Evolutionary conservation across 2,888 invertebrate genomes (phyloP), one percentile per base, ranked within the genome.

Genomic region (Drosophila engyochracea): DNA sequence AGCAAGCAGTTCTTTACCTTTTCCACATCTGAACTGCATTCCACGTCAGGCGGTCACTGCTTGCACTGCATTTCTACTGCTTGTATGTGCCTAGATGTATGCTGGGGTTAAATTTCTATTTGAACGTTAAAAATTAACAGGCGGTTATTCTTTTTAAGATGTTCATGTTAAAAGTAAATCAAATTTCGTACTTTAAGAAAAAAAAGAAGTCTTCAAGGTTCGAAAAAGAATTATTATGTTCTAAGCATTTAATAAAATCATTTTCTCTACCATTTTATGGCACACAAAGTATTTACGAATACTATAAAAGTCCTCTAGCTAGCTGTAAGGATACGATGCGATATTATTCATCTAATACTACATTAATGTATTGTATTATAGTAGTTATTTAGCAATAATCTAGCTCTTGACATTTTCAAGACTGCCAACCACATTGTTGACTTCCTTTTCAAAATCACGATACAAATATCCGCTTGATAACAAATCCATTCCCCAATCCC

Each of bases 381-480:
- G 6, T 7, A 47, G 1, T 7, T 33, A 10, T 3, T 35, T 35
- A 10, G 5, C 3, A 25, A 22, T 22, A 54, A 5, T 35, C 12
- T 3, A 12, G 19, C n/a, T 39, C n/a, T 39, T 39, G 12, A 14
- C n/a, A 39, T 25, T 25, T 47, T 25, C 14, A 25, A 54, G 31
- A 47, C 52, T 10, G 16, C 12, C 33, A 31, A 30, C 16, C 31
- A 31, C 31, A 31, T 2, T 33, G 14, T 44, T 12, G 14, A 61
- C 66, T 70, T 74, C 60, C 60, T 6, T 19, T 55, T 49, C 54
- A 41, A 67, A 39, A 51, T 16, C 10, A 22, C 10, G 16, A 47
- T 37, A 30, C 51, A 55, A 52, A 49, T 64, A 65, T 68, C 67
- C 74, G 74, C 67, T 67, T 30, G 47, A 22, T 30, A 68, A 31